Base-by-base conservation (phyloP, 2,888 invertebrate genomes). In the Epistrophe eligans region DNA sequence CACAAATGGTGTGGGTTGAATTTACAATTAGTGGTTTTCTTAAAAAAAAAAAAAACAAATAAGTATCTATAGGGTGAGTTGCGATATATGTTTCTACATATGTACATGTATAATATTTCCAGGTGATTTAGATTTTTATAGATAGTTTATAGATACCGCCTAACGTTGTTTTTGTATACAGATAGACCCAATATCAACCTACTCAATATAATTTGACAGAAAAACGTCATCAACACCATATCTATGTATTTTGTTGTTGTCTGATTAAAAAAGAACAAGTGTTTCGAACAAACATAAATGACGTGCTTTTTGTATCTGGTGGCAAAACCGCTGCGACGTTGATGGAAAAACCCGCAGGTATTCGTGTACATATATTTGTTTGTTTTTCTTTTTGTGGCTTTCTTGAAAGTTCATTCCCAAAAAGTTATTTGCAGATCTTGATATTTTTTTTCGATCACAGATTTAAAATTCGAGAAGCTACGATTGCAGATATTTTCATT, bases 1-100 rank as follows among this genome's bases (percentile, higher is more conserved):
- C 76, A 60, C 67, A 62, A 43, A 60, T 45, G 28, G 66, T 80
- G 84, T 84, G 84, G 84, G 80, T 60, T 80, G 84, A 72, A 84
- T 84, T 52, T 57, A 58, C 58, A 80, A 84, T 84, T 62, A 84
- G 84, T 50, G 64, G 57, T 73, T 57, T 60, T 55, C 45, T 48
- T 28, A 24, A 19, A 40, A 19, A 19, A 38, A 35, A 2, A 43
- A 15, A 4, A 38, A 38, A 11, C 9, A 35, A 1, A 10, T 28
- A 38, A 28, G 38, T 57, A 55, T 32, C 55, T 55, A 50, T 66
- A 13, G 11, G 4, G 4, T 38, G 17, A 50, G 38, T 62, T 58
- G 50, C 11, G 28, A 6, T 7, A 35, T 67, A 50, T n/a, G n/a
- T n/a, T n/a, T 1, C 4, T 62, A 24, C 19, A 32, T 32, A 4